These are phyloP conservation scores for Galerucella calmariensis DNA, from an alignment of 2,888 invertebrate species.

Conservation along the genomic window DNA sequence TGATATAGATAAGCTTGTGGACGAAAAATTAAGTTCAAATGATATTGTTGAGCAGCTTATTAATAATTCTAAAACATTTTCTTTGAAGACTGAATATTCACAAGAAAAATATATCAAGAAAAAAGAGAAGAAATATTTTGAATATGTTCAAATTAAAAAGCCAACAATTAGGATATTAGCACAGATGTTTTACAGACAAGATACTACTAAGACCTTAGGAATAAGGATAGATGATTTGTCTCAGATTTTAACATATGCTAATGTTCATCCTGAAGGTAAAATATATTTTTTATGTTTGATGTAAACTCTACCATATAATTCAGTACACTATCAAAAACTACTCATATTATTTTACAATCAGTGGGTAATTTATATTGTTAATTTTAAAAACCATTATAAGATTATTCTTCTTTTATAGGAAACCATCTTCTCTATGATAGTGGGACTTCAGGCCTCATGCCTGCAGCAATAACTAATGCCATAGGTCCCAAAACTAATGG, in stretches of 20 bases:
- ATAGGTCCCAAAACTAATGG: slow-evolving; percentile 76
- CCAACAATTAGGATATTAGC: slow-evolving; percentile 86
- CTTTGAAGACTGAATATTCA: slow-evolving; percentile 89
- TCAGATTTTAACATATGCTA: slow-evolving; percentile 85
- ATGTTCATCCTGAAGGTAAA: slow-evolving; percentile 75
- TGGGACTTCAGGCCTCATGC: slow-evolving; percentile 85
- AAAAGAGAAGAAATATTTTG: slow-evolving; percentile 94
- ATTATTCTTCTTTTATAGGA: slow-evolving; percentile 32
- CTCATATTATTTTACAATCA: too few species aligned
- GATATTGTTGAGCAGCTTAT: slow-evolving; percentile 89
- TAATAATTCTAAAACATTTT: slow-evolving; percentile 91
- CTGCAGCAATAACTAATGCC: slow-evolving; percentile 84
- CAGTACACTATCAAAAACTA: background rate
- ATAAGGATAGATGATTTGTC: slow-evolving; percentile 89
- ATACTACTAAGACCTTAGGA: slow-evolving; percentile 79
- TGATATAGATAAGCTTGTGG: slow-evolving; percentile 83
- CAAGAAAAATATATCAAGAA: slow-evolving; percentile 96
- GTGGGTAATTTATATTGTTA: background rate
- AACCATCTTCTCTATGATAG: slow-evolving; percentile 88
- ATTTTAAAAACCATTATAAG: background rate
- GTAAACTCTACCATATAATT: background rate
- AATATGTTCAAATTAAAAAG: slow-evolving; percentile 80
- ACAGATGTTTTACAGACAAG: slow-evolving; percentile 86
- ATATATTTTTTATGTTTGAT: background rate
- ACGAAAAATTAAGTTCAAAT: slow-evolving; percentile 79